These are phyloP conservation scores for Drosophila emarginata DNA, from an alignment of 2,888 invertebrate species.

Conservation along the genomic window DNA sequence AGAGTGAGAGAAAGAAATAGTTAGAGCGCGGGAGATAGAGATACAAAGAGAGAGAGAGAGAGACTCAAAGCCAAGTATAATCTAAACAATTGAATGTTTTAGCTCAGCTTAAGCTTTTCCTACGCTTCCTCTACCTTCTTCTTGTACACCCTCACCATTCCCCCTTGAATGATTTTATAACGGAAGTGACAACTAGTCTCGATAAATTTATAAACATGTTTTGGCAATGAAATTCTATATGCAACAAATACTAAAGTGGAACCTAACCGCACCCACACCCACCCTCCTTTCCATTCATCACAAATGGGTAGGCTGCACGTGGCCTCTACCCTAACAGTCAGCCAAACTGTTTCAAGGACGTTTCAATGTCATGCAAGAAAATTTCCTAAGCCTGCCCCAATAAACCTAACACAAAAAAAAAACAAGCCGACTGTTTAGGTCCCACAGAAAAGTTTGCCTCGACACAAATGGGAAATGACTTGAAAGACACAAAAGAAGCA, in stretches of 20 bases:
- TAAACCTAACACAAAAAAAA: conserved; percentile 24
- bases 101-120: conserved; percentile 25
- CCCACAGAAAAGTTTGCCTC: neutral
- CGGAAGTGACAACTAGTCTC: conserved; percentile 55
- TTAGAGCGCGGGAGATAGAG: conserved; percentile 6
- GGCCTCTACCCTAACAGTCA: conserved; percentile 23
- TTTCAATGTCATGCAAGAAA: conserved; percentile 63
- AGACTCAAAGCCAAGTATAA: conserved; percentile 12
- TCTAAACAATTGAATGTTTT: conserved; percentile 35
- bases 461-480: conserved; percentile 44
- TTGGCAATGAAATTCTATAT: conserved; percentile 59
- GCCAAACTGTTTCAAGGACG: conserved; percentile 58
- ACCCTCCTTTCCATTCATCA: conserved; percentile 18
- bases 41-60: conserved; percentile 5
- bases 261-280: conserved; percentile 9
- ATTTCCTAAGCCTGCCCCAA: conserved; percentile 53
- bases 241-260: conserved; percentile 7
- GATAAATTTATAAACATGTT: conserved; percentile 42
- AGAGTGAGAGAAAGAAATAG: conserved; percentile 8
- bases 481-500: conserved; percentile 47
- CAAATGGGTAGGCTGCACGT: conserved; percentile 51
- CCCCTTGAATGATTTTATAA: conserved; percentile 26
- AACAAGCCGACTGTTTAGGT: conserved; percentile 12
- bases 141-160: neutral
- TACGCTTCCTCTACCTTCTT: conserved; percentile 17